A percentile compares a stretch with the other conserved stretches of the same genome.
phyloP scores from a whole-genome alignment of 2,113 vertebrate genomes.

The Litocranius walleri region DNA sequence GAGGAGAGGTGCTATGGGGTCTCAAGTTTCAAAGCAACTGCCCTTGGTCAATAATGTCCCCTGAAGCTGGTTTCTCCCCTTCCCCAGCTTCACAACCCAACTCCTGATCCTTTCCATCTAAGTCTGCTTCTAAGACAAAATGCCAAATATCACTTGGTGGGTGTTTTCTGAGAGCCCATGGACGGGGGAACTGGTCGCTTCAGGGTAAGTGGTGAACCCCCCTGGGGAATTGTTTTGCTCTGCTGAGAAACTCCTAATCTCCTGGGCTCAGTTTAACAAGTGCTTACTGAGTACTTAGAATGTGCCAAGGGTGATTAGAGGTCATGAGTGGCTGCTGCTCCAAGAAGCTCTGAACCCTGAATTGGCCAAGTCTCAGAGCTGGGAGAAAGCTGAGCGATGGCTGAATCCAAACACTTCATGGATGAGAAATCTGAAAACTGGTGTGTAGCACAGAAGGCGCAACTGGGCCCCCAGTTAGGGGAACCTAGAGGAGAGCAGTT shows the following conservation, averaged over 20 bases:
- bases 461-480: background rate
- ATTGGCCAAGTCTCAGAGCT: background rate
- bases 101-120: background rate
- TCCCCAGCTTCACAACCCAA: background rate
- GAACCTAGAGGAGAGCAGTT: background rate
- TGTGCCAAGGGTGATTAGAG: constrained; percentile 63
- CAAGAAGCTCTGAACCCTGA: background rate
- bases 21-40: background rate
- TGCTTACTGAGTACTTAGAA: constrained; percentile 32
- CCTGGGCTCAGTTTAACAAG: constrained; percentile 38
- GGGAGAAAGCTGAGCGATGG: background rate
- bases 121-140: background rate
- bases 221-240: constrained; percentile 27
- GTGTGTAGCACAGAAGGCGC: background rate
- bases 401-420: background rate
- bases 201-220: background rate
- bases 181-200: background rate
- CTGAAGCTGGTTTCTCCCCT: background rate
- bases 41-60: background rate
- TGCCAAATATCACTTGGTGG: background rate
- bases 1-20: background rate
- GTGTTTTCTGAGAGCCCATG: background rate
- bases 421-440: background rate
- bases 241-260: constrained; percentile 55
- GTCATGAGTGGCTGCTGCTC: constrained; percentile 24